Conservation (phyloP, 2,113 vertebrate genomes). For the Ranitomeya variabilis region DNA sequence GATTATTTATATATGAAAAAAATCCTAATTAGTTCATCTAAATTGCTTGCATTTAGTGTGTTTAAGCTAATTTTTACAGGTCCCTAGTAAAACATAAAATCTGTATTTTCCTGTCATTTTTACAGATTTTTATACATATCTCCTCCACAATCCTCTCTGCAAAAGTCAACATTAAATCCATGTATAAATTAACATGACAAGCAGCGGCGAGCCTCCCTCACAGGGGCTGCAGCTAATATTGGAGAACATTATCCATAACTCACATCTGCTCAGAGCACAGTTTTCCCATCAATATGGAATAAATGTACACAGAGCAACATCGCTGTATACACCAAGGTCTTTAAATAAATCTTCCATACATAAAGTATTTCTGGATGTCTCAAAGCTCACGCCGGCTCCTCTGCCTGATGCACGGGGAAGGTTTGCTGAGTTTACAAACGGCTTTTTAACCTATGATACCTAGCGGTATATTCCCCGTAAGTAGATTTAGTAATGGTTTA, state of each 20-base stretch:
- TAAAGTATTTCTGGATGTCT: not conserved
- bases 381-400: not conserved
- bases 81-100: not conserved
- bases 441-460: not conserved
- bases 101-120: not conserved
- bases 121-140: not conserved
- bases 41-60: not conserved
- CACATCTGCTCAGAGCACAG: slow-evolving; percentile 4
- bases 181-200: slow-evolving; percentile 6
- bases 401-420: not conserved
- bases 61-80: not conserved
- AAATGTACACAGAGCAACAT: not conserved
- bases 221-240: not conserved
- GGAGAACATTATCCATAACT: slow-evolving; percentile 3
- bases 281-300: slow-evolving; percentile 5
- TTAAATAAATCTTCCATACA: slow-evolving; percentile 35
- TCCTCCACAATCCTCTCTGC: not conserved
- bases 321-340: slow-evolving; percentile 34
- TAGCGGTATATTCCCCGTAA: not conserved
- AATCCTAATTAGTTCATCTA: not conserved
- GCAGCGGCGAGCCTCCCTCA: not conserved
- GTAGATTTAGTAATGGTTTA: not conserved
- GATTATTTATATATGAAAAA: not conserved
- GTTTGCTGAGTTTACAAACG: slow-evolving; percentile 29
- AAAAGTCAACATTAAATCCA: slow-evolving; percentile 13